Base-by-base conservation (phyloP, 2,113 vertebrate species). In the Prunella himalayana region DNA sequence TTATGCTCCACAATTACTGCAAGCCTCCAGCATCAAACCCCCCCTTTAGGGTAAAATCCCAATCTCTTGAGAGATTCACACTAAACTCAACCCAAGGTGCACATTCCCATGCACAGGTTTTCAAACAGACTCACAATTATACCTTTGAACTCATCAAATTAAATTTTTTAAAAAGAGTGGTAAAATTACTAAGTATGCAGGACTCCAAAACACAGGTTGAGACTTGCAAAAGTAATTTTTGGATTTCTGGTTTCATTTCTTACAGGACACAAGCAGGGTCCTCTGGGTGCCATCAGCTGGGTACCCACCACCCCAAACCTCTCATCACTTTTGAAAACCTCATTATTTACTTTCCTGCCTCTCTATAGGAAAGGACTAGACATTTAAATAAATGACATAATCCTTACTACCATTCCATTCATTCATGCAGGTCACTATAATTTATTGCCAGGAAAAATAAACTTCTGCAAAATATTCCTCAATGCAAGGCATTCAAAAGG, bases 311-410 rank as follows among this genome's bases (percentile, higher is more conserved):
- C 71, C 47, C 65, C 31, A 84, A 82, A 59, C 35, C 66, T 49
- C 78, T 23, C 78, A 41, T 37, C 33, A 19, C 44, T 59, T 86
- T 56, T 51, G 37, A 90, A 94, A 96, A 77, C 31, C 27, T 65
- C 89, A 90, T 42, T 96, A 87, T 97, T 97, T 95, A 91, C 44
- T 78, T 95, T 96, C 79, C 91, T 97, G 59, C 68, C 70, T 91
- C 84, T 82, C 82, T 72, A 83, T 90, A 94, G 94, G 94, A 94
- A 96, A 95, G 88, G 81, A 94, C 89, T 71, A 95, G 97, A 95
- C 88, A 95, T 93, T 94, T 90, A 93, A 97, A 97, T 94, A 97
- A 96, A 96, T 97, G 57, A 97, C 94, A 90, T 97, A 95, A 97
- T 80, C 85, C 88, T 85, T 91, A 96, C 87, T 95, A 90, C 95